phyloP scores from a whole-genome alignment of 2,888 invertebrate species.

The Caenorhabditis sp. region DNA sequence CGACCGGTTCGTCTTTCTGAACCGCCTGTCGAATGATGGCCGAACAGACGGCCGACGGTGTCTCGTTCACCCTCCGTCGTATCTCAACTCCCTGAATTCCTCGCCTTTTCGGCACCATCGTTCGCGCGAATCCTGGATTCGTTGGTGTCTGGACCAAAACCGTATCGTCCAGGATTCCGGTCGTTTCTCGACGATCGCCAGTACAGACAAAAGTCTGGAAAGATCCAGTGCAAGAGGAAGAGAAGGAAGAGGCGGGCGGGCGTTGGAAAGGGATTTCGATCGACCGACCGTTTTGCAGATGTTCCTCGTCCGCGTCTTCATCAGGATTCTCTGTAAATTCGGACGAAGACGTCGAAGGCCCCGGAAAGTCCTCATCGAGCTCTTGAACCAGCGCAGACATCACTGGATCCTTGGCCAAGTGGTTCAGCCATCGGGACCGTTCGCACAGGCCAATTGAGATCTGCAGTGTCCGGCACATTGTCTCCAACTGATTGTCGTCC shows the following conservation, averaged over 20 bases:
- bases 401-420: constrained; percentile 52
- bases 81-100: constrained; percentile 54
- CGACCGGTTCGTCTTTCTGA: constrained; percentile 32
- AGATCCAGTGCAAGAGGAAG: constrained; percentile 19
- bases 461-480: constrained; percentile 44
- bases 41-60: constrained; percentile 20
- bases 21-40: constrained; percentile 30
- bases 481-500: constrained; percentile 49
- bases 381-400: constrained; percentile 37
- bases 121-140: constrained; percentile 19
- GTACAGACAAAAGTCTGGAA: constrained; percentile 28
- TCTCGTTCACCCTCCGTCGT: constrained; percentile 41
- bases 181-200: not conserved
- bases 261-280: not conserved
- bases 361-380: constrained; percentile 44
- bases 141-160: not conserved
- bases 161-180: constrained; percentile 15
- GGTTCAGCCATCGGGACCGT: constrained; percentile 60
- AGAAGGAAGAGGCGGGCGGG: constrained; percentile 28
- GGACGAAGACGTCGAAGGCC: not conserved
- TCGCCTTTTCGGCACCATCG: constrained; percentile 14
- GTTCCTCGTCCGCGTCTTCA: no score
- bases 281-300: no score
- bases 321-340: not conserved
- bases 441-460: constrained; percentile 49